Evolutionary conservation across 2,888 invertebrate species (phyloP).

Genomic region (Melanostoma mellinum): DNA sequence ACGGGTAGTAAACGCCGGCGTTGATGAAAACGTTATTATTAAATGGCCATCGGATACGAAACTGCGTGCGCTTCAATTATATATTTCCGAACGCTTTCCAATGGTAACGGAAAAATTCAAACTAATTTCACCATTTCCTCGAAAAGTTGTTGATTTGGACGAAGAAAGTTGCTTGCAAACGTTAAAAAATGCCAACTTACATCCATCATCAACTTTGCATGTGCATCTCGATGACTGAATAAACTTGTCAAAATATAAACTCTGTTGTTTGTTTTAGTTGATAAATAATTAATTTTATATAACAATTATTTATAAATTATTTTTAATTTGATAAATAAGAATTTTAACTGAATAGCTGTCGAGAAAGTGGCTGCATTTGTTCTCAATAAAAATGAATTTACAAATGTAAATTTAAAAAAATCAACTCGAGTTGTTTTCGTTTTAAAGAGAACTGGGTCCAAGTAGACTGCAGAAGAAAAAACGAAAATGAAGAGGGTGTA

Average conservation of each 20-base stretch:
- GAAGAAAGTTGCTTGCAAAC: conserved; percentile 77
- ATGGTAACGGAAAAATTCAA: conserved; percentile 80
- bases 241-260: conserved; percentile 38
- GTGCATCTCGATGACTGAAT: conserved; percentile 80
- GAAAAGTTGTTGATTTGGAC: conserved; percentile 78
- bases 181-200: conserved; percentile 79
- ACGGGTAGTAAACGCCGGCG: conserved; percentile 77
- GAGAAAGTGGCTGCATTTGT: conserved; percentile 39
- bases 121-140: conserved; percentile 80
- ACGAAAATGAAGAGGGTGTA: no score
- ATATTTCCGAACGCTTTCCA: conserved; percentile 79
- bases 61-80: conserved; percentile 78
- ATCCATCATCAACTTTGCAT: conserved; percentile 81
- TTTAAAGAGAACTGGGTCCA: no score
- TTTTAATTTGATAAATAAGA: conserved; percentile 46
- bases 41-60: conserved; percentile 81
- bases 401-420: conserved; percentile 18
- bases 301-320: conserved; percentile 45
- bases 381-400: conserved; percentile 33
- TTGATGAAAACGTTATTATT: conserved; percentile 78
- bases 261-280: conserved; percentile 54
- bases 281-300: conserved; percentile 38
- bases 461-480: no score
- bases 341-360: conserved; percentile 44
- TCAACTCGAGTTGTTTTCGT: not conserved